Evolutionary conservation across 23 tunicate genomes (phyloP).

Genomic region (Ciona savignyi): DNA sequence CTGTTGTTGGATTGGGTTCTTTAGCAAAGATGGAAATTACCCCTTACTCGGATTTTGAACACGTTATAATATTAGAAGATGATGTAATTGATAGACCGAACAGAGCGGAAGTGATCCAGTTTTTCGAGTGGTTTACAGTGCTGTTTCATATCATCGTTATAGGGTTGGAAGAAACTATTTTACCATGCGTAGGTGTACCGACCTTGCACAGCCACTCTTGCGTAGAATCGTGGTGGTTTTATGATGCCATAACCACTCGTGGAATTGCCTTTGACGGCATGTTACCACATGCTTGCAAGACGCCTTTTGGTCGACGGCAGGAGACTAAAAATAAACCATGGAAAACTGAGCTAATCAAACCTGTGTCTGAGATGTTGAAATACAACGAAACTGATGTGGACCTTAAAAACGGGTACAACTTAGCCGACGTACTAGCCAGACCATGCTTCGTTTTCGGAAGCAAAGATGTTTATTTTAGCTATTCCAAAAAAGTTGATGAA

Average conservation of each 20-base stretch:
- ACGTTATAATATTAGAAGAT: conserved; percentile 28
- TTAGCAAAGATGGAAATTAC: conserved; percentile 28
- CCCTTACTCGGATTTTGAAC: conserved; percentile 39
- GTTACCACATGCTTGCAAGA: conserved; percentile 28
- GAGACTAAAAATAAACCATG: conserved; percentile 4
- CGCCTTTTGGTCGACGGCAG: conserved; percentile 29
- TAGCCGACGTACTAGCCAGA: conserved; percentile 11
- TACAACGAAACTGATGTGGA: neutral
- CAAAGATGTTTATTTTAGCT: conserved; percentile 12
- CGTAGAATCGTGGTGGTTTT: conserved; percentile 12
- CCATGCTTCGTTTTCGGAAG: conserved; percentile 22
- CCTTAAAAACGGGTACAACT: neutral
- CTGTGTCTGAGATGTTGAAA: conserved; percentile 6
- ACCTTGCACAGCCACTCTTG: conserved; percentile 3
- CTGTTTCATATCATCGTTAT: conserved; percentile 20
- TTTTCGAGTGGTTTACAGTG: conserved; percentile 27
- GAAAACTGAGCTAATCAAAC: conserved; percentile 6
- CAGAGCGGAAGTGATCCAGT: neutral
- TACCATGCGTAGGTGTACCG: conserved; percentile 19
- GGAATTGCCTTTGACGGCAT: conserved; percentile 34
- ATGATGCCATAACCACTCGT: conserved; percentile 13
- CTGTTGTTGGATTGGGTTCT: conserved; percentile 37
- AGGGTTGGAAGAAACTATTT: conserved; percentile 18
- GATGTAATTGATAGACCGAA: neutral
- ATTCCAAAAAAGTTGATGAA: conserved; percentile 1